Evolutionary conservation across 2,113 vertebrate species (phyloP).

Genomic region (Apodemus sylvaticus): DNA sequence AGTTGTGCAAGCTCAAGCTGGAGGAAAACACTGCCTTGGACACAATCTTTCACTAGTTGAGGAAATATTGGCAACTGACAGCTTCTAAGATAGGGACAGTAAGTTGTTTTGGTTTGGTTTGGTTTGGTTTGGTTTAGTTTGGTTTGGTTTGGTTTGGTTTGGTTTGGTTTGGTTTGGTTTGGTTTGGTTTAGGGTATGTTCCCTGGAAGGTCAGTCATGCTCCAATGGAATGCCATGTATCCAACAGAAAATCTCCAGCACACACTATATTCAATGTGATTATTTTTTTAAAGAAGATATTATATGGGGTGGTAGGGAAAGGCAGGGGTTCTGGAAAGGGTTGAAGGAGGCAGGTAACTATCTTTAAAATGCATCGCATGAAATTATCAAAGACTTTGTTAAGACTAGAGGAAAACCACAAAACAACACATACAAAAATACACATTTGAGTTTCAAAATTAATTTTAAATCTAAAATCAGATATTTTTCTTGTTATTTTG

Average conservation of each 20-base stretch:
- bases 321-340: neutral
- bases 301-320: neutral
- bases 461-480: neutral
- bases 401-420: neutral
- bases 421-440: neutral
- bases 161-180: too few relatives aligned
- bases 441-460: neutral
- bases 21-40: neutral
- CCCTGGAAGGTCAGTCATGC: neutral
- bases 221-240: neutral
- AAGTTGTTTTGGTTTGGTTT: too few relatives aligned
- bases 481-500: neutral
- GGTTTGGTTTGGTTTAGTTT: too few relatives aligned
- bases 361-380: neutral
- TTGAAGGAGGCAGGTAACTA: too few relatives aligned
- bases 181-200: neutral
- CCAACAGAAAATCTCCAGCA: neutral
- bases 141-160: too few relatives aligned
- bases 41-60: neutral
- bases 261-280: neutral
- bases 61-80: neutral
- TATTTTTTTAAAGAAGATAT: neutral
- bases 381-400: neutral
- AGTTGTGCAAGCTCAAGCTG: neutral
- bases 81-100: too few relatives aligned